Evolutionary conservation across 2,113 vertebrate genomes (phyloP).

Genomic region (Miniopterus natalensis): DNA sequence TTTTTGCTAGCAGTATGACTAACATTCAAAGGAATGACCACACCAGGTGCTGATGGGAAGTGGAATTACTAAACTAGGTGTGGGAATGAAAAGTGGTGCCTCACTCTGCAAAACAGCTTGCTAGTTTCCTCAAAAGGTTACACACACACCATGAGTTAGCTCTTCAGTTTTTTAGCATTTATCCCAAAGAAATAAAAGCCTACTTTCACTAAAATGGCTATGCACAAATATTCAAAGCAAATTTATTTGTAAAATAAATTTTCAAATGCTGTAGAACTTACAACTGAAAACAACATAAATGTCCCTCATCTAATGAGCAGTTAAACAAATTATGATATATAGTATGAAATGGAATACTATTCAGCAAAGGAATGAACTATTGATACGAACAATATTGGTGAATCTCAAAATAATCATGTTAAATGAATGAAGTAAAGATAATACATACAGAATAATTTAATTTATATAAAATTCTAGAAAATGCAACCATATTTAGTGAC

Average conservation of each 20-base stretch:
- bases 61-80: not conserved
- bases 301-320: not conserved
- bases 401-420: not conserved
- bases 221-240: not conserved
- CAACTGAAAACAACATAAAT: not conserved
- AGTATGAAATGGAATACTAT: not conserved
- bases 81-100: not conserved
- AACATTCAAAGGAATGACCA: not conserved
- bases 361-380: not conserved
- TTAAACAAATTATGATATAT: not conserved
- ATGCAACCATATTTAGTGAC: not conserved
- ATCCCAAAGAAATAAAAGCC: not conserved
- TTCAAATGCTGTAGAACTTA: not conserved
- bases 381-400: not conserved
- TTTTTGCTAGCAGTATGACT: not conserved
- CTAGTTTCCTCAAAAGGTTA: not conserved
- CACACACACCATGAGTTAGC: not conserved
- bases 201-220: not conserved
- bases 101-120: not conserved
- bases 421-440: not conserved
- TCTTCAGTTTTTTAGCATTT: not conserved
- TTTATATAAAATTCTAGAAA: not conserved
- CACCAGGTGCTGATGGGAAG: not conserved
- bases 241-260: not conserved
- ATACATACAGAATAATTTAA: not conserved